Evolutionary conservation across 2,113 vertebrate species (phyloP).

Genomic region (Apaloderma vittatum): DNA sequence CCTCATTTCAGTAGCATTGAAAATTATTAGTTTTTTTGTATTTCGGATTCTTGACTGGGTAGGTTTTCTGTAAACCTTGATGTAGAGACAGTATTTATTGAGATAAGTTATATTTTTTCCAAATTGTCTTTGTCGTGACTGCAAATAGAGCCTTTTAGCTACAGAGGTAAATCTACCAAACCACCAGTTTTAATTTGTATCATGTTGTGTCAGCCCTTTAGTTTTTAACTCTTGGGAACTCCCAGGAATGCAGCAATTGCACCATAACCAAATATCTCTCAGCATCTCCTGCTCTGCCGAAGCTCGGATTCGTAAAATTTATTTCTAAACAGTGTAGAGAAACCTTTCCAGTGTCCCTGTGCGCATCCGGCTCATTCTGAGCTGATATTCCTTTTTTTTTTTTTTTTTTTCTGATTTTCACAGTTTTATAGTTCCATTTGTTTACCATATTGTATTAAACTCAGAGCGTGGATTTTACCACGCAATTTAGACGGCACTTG

Average conservation of each 20-base stretch:
- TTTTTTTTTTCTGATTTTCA: neutral
- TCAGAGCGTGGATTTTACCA: neutral
- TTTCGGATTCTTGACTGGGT: neutral
- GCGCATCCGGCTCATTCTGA: neutral
- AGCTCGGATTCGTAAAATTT: neutral
- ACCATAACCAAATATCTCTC: neutral
- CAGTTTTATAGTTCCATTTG: neutral
- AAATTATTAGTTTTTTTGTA: neutral
- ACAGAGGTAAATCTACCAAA: neutral
- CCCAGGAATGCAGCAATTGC: neutral
- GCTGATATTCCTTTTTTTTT: no score
- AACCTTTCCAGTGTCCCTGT: neutral
- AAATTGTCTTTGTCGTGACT: neutral
- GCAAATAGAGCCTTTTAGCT: neutral
- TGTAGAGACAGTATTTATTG: neutral
- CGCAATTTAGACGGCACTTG: neutral
- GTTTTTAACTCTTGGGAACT: neutral
- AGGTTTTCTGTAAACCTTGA: neutral
- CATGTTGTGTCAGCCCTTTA: rapidly evolving
- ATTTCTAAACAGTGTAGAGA: neutral
- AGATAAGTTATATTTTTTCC: neutral
- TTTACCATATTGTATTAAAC: neutral
- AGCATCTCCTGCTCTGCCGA: neutral
- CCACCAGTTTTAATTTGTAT: neutral
- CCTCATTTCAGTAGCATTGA: neutral